phyloP scores from a whole-genome alignment of 2,888 invertebrate genomes.

The Xanthorhoe spadicearia region DNA sequence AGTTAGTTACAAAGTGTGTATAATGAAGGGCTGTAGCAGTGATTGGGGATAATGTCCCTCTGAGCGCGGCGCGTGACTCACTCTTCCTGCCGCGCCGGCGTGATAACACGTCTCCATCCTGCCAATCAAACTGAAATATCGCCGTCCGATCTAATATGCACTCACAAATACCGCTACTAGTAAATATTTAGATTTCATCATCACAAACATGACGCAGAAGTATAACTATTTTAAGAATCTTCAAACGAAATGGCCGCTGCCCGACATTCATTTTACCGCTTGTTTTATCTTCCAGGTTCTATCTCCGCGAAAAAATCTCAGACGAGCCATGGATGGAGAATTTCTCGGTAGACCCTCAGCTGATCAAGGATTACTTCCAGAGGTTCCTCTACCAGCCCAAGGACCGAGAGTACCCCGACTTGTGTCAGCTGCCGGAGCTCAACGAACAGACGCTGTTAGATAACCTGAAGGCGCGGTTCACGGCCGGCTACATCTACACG shows the following conservation, averaged over 20 bases:
- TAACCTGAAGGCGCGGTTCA: slow-evolving; percentile 94
- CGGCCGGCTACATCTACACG: slow-evolving; percentile 97
- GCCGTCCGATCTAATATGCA: slow-evolving; percentile 64
- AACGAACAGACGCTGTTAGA: slow-evolving; percentile 97
- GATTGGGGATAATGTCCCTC: slow-evolving; percentile 73
- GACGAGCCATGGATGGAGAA: slow-evolving; percentile 95
- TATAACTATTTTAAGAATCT: slow-evolving; percentile 59
- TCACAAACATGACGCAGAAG: slow-evolving; percentile 69
- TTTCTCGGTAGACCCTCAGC: slow-evolving; percentile 95
- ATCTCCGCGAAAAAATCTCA: slow-evolving; percentile 93
- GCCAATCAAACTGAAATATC: slow-evolving; percentile 75
- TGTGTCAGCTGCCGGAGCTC: slow-evolving; percentile 97
- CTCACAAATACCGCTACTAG: slow-evolving; percentile 58
- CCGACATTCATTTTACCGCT: slow-evolving; percentile 32
- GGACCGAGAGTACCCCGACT: slow-evolving; percentile 97
- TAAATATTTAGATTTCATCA: slow-evolving; percentile 61
- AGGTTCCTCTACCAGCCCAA: slow-evolving; percentile 96
- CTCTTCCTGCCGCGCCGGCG: slow-evolving; percentile 74
- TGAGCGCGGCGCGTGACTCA: slow-evolving; percentile 67
- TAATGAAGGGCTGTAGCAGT: slow-evolving; percentile 63
- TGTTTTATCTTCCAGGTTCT: slow-evolving; percentile 87
- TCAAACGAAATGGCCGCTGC: slow-evolving; percentile 29
- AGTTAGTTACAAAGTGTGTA: slow-evolving; percentile 45
- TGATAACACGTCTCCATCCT: slow-evolving; percentile 81
- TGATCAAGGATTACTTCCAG: slow-evolving; percentile 96